Conservation (phyloP, 2,797 vertebrate species). For the Graptemys geographica region DNA sequence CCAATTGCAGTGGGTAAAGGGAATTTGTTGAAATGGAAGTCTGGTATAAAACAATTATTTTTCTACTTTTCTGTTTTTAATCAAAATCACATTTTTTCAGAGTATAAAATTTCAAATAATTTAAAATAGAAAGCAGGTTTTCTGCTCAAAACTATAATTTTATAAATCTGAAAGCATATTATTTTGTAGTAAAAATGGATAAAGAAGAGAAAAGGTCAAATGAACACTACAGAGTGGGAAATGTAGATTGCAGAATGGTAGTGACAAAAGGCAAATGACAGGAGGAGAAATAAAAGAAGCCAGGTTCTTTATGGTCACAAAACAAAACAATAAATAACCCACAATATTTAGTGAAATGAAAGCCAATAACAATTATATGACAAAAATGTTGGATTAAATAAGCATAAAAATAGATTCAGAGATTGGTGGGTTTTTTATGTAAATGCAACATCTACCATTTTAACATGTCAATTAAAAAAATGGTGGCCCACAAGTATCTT, state of each 20-base stretch:
- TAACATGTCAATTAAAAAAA: conserved; percentile 21
- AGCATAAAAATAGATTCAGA: not conserved
- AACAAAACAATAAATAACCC: not conserved
- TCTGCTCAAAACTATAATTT: not conserved
- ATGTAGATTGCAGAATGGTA: not conserved
- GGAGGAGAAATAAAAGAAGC: not conserved
- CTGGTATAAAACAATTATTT: not conserved
- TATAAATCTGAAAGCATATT: not conserved
- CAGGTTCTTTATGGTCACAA: not conserved
- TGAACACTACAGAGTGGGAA: not conserved
- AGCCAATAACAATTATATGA: not conserved
- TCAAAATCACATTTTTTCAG: conserved; percentile 22
- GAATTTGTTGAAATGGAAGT: not conserved
- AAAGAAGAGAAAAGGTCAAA: not conserved
- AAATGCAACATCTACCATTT: conserved; percentile 29
- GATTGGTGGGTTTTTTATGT: not conserved
- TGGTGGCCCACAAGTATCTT: conserved; percentile 22
- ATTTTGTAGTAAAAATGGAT: not conserved
- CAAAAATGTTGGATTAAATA: not conserved
- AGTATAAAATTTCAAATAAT: not conserved
- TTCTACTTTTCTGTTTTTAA: conserved; percentile 20
- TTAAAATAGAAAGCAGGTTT: conserved; percentile 18
- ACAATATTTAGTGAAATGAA: not conserved
- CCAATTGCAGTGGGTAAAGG: not conserved
- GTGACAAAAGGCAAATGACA: not conserved